These are phyloP conservation scores for Cheirogaleus medius DNA, from an alignment of 2,113 vertebrate species.

Conservation along the genomic window DNA sequence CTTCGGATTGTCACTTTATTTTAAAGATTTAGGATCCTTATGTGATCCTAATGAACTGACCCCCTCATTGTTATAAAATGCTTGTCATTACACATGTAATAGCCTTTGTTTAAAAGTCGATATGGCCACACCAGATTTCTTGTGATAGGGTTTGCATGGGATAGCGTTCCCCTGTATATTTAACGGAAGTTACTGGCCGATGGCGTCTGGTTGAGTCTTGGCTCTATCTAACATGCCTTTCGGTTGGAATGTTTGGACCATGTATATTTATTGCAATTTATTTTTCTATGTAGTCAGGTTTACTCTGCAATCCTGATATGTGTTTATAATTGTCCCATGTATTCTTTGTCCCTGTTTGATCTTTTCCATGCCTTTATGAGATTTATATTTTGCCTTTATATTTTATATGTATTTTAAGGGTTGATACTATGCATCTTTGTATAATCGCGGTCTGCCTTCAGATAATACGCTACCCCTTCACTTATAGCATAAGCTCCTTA, in stretches of 20 bases:
- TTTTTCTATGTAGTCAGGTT: too few relatives aligned
- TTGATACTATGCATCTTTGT: not conserved
- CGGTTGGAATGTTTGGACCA: not conserved
- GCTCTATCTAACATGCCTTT: fast-evolving
- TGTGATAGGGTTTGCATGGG: not conserved
- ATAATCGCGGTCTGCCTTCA: not conserved
- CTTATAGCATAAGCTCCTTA: not conserved
- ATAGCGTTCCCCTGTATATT: not conserved
- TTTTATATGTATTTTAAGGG: not conserved
- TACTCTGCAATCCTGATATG: not conserved
- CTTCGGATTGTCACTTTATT: not conserved
- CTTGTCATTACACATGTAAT: not conserved
- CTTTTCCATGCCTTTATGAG: not conserved
- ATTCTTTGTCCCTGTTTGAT: not conserved
- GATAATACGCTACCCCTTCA: not conserved
- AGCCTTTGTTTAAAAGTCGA: not conserved
- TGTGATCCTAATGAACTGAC: not conserved
- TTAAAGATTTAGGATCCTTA: not conserved
- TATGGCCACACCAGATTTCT: not conserved
- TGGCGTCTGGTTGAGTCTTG: too few relatives aligned
- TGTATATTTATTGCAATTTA: not conserved
- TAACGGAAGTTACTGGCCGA: not conserved
- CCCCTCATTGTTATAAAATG: not conserved
- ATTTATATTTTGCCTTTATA: not conserved
- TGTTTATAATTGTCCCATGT: not conserved